A percentile compares a stretch with the other conserved stretches of the same genome.
phyloP scores from a whole-genome alignment of 2,888 invertebrate species.

The Diogma glabrata region DNA sequence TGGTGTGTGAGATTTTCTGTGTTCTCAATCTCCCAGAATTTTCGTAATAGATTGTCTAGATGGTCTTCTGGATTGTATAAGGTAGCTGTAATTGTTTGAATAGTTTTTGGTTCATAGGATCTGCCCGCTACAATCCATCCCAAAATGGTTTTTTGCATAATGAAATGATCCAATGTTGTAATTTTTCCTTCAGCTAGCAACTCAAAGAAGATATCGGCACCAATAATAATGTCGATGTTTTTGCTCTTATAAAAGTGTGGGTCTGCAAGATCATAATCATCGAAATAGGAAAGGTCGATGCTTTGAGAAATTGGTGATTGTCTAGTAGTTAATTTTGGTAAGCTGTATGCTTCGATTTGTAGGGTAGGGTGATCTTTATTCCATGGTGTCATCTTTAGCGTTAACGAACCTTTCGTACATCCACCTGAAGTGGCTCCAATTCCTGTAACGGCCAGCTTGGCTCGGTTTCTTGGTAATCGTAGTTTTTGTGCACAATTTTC shows the following conservation, averaged over 20 bases:
- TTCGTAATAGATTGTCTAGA: neutral
- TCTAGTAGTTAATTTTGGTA: too few relatives aligned
- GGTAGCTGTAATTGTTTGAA: neutral
- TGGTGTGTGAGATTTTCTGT: neutral
- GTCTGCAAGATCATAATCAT: too few relatives aligned
- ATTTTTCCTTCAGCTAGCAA: neutral
- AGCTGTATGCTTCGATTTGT: too few relatives aligned
- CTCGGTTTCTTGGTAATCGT: neutral
- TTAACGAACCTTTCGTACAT: too few relatives aligned
- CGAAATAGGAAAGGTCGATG: too few relatives aligned
- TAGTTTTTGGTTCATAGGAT: too few relatives aligned
- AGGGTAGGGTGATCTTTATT: too few relatives aligned
- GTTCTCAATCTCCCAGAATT: neutral
- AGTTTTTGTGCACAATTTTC: slow-evolving; percentile 3
- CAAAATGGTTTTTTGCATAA: neutral
- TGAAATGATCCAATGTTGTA: neutral
- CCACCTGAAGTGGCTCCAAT: neutral
- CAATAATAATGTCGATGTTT: neutral
- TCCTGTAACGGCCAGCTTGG: neutral
- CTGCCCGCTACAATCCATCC: neutral
- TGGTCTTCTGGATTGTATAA: neutral
- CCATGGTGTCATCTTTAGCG: too few relatives aligned
- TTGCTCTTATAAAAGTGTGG: neutral
- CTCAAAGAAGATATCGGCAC: neutral
- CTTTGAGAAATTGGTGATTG: too few relatives aligned